phyloP scores from a whole-genome alignment of 2,888 invertebrate genomes.

The Pseudolycoriella hygida region DNA sequence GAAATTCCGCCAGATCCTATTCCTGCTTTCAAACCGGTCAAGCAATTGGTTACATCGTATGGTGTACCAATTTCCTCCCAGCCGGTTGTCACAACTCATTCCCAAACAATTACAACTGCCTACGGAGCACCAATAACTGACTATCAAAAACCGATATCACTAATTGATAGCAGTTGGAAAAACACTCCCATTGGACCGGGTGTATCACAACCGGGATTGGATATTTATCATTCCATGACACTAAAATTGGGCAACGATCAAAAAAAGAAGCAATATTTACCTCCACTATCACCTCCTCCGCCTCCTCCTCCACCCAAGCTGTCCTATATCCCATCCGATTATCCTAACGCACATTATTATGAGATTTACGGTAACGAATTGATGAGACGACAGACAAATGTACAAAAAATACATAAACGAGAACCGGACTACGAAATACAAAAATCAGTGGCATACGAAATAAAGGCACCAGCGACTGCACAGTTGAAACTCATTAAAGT shows the following conservation, averaged over 20 bases:
- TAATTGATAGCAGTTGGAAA: slow-evolving; percentile 4
- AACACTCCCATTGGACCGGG: neutral
- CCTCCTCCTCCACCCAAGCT: too few species aligned
- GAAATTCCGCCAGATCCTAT: slow-evolving; percentile 11
- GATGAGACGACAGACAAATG: too few species aligned
- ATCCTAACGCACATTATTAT: too few species aligned
- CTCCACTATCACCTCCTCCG: too few species aligned
- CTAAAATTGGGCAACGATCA: slow-evolving; percentile 5
- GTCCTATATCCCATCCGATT: too few species aligned
- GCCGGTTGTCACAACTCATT: slow-evolving; percentile 21
- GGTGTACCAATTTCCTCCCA: neutral
- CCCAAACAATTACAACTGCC: slow-evolving; percentile 25
- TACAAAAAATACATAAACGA: too few species aligned
- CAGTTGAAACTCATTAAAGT: too few species aligned
- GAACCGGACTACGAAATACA: too few species aligned
- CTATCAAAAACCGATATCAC: slow-evolving; percentile 5
- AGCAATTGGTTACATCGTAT: slow-evolving; percentile 1
- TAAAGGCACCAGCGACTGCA: too few species aligned
- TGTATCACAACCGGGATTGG: neutral
- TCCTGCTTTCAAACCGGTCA: slow-evolving; percentile 6
- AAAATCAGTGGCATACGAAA: too few species aligned
- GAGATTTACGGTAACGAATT: too few species aligned
- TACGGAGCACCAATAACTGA: slow-evolving; percentile 15
- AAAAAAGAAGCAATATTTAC: neutral
- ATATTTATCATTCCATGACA: slow-evolving; percentile 11